These are phyloP conservation scores for Perca flavescens DNA, from an alignment of 2,113 vertebrate genomes.

Conservation along the genomic window DNA sequence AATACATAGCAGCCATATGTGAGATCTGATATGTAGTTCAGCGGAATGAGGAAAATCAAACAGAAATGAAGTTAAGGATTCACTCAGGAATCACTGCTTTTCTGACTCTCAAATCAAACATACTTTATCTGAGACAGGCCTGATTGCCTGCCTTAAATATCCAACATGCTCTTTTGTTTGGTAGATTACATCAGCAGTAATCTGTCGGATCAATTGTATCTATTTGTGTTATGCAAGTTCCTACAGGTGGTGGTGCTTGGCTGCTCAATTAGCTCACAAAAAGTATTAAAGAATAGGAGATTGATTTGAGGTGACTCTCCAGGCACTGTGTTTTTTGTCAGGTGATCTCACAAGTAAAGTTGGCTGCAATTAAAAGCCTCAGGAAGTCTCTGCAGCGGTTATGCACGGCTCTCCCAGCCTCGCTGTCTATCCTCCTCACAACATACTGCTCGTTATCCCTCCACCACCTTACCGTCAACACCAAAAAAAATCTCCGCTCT, in stretches of 20 bases:
- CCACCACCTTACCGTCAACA: conserved; percentile 40
- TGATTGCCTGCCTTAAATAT: background rate
- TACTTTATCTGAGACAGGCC: background rate
- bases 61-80: background rate
- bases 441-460: conserved; percentile 39
- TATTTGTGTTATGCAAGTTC: background rate
- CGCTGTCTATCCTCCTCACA: conserved; percentile 34
- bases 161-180: conserved; percentile 4
- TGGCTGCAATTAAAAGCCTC: conserved; percentile 30
- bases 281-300: conserved; percentile 37
- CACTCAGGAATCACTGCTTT: background rate
- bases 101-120: conserved; percentile 8
- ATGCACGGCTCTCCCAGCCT: conserved; percentile 21
- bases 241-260: conserved; percentile 16
- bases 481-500: conserved; percentile 45
- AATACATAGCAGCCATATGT: conserved; percentile 13
- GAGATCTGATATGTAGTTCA: conserved; percentile 22
- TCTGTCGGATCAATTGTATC: background rate
- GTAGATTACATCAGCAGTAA: conserved; percentile 22
- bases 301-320: conserved; percentile 37
- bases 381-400: conserved; percentile 28
- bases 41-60: conserved; percentile 20
- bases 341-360: conserved; percentile 56
- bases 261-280: conserved; percentile 26
- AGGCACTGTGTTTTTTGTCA: conserved; percentile 54